Conservation (phyloP, 2,888 invertebrate genomes). For the Leptinotarsa peninsularis region DNA sequence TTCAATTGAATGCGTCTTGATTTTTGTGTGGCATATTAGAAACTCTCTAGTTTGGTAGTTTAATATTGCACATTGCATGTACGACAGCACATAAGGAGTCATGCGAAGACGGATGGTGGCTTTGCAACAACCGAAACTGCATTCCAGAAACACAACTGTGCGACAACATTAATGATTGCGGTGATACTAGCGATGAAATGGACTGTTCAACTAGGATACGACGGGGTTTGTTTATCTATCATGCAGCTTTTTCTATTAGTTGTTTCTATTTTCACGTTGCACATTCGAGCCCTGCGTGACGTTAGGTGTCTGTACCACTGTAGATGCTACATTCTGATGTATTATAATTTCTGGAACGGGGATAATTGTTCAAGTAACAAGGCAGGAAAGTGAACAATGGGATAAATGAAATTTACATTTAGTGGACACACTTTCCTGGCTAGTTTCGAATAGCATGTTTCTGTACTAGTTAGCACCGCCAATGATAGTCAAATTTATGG, state of each 20-base stretch:
- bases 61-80: slow-evolving; percentile 51
- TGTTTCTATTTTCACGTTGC: slow-evolving; percentile 37
- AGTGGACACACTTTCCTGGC: neutral
- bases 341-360: slow-evolving; percentile 26
- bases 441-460: neutral
- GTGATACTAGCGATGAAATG: slow-evolving; percentile 74
- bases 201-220: slow-evolving; percentile 68
- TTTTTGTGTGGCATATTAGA: slow-evolving; percentile 19
- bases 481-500: too few species aligned
- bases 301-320: slow-evolving; percentile 38
- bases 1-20: slow-evolving; percentile 15
- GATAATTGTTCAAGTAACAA: slow-evolving; percentile 14
- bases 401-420: neutral
- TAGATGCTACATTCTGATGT: slow-evolving; percentile 46
- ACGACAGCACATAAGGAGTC: slow-evolving; percentile 42
- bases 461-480: neutral
- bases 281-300: slow-evolving; percentile 50
- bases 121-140: slow-evolving; percentile 72
- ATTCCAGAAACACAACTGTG: slow-evolving; percentile 71
- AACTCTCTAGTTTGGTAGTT: slow-evolving; percentile 26
- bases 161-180: slow-evolving; percentile 73
- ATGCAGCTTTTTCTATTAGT: slow-evolving; percentile 43
- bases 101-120: slow-evolving; percentile 53
- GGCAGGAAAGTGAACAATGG: neutral
- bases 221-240: slow-evolving; percentile 63